Percentiles rank a stretch among this genome's conserved stretches.
Conservation (phyloP, 2,797 vertebrate genomes). For the Telmatherina bonti region DNA sequence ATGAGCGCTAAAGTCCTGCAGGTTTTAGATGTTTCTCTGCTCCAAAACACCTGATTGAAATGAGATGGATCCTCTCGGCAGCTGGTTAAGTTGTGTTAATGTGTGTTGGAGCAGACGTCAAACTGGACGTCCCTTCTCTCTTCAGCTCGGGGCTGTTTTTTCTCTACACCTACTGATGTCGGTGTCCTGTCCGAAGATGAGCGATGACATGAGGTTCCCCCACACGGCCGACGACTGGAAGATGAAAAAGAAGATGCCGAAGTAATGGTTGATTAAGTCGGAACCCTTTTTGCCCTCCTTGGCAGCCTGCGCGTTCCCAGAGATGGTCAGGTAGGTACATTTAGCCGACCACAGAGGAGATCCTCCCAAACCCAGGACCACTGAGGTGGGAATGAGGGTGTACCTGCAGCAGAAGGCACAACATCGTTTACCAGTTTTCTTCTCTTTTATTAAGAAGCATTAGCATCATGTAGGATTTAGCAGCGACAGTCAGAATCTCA, state of each 20-base stretch:
- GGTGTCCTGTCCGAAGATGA: conserved; percentile 87
- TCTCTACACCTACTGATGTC: conserved; percentile 75
- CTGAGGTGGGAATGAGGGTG: conserved; percentile 91
- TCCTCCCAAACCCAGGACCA: conserved; percentile 92
- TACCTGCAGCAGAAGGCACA: conserved; percentile 81
- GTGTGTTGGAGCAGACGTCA: too few species aligned
- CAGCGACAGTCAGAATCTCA: too few species aligned
- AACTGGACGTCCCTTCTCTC: too few species aligned
- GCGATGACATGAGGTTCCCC: conserved; percentile 96
- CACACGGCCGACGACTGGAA: conserved; percentile 93
- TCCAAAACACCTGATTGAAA: too few species aligned
- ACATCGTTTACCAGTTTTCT: not conserved
- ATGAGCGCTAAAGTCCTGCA: too few species aligned
- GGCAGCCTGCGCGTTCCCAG: conserved; percentile 82
- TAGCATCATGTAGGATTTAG: too few species aligned
- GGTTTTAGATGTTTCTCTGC: too few species aligned
- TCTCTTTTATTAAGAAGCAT: too few species aligned
- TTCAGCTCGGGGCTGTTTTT: not conserved
- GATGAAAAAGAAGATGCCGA: conserved; percentile 95
- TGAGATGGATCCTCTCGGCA: too few species aligned
- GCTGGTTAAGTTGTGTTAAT: too few species aligned
- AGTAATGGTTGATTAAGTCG: conserved; percentile 92
- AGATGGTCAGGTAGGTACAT: conserved; percentile 91
- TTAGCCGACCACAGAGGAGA: conserved; percentile 95
- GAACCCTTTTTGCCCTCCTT: conserved; percentile 78